Conservation (phyloP, 2,113 vertebrate genomes). For the Phalacrocorax aristotelis region DNA sequence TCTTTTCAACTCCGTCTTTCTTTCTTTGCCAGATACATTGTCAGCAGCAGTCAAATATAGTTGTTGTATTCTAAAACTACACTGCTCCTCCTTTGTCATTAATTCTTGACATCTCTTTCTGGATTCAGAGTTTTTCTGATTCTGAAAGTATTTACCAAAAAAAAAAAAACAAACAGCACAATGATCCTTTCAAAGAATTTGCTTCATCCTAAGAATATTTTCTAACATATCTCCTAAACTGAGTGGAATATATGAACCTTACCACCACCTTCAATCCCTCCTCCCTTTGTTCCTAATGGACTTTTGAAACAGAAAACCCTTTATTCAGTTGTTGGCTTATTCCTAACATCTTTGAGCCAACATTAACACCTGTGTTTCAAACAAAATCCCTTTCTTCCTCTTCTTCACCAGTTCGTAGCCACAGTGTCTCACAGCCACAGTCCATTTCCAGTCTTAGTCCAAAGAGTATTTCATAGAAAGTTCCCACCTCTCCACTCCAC, state of each 20-base stretch:
- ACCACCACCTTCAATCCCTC: not conserved
- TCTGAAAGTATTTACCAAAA: not conserved
- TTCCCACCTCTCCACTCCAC: not conserved
- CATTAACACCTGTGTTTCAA: not conserved
- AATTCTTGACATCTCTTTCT: conserved; percentile 1
- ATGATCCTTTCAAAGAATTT: not conserved
- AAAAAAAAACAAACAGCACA: not conserved
- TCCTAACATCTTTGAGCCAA: not conserved
- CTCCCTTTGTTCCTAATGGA: not conserved
- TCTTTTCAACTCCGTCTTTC: not conserved
- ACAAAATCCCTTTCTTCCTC: not conserved
- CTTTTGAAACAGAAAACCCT: not conserved
- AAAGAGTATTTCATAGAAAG: not conserved
- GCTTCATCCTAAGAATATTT: not conserved
- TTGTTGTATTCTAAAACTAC: not conserved
- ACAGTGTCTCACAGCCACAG: not conserved
- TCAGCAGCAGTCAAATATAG: not conserved
- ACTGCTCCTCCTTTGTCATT: not conserved
- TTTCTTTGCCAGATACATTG: not conserved
- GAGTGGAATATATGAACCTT: not conserved
- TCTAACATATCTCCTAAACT: not conserved
- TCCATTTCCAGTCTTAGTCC: not conserved
- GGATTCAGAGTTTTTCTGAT: not conserved
- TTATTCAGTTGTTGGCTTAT: not conserved
- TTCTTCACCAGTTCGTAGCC: not conserved